phyloP scores from a whole-genome alignment of 2,113 vertebrate genomes.

The Sphaerodactylus townsendi region DNA sequence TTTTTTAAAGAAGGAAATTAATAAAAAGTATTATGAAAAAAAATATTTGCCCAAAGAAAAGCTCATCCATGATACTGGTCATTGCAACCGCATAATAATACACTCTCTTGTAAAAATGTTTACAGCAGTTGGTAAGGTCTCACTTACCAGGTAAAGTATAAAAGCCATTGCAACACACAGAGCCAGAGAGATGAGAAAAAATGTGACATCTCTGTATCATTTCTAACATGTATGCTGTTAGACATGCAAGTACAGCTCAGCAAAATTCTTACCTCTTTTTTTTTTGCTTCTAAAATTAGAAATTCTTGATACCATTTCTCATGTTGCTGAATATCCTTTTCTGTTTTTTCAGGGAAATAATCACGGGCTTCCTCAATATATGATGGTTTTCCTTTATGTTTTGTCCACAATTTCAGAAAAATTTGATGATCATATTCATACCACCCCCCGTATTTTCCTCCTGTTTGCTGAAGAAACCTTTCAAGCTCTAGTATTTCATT shows the following conservation, averaged over 20 bases:
- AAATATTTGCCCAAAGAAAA: not conserved
- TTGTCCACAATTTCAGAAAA: slow-evolving; percentile 85
- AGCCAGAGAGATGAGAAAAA: not conserved
- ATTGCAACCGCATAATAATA: not conserved
- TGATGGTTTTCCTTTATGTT: slow-evolving; percentile 75
- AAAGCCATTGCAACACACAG: not conserved
- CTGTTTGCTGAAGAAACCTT: slow-evolving; percentile 84
- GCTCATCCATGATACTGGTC: not conserved
- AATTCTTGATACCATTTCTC: slow-evolving; percentile 88
- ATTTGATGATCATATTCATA: slow-evolving; percentile 87
- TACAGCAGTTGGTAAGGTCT: not conserved
- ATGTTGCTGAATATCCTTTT: slow-evolving; percentile 83
- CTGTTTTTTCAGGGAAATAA: slow-evolving; percentile 81
- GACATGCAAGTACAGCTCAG: not conserved
- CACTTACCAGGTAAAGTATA: not conserved
- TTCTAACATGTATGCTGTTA: not conserved
- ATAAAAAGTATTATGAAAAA: too few species aligned
- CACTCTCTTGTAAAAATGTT: not conserved
- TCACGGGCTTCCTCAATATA: slow-evolving; percentile 81
- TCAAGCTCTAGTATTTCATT: slow-evolving; percentile 84
- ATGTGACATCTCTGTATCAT: not conserved
- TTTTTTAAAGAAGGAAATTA: too few species aligned
- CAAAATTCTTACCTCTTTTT: slow-evolving; percentile 83
- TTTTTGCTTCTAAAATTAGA: slow-evolving; percentile 81
- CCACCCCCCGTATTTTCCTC: slow-evolving; percentile 87